These are phyloP conservation scores for Globia sparganii DNA, from an alignment of 2,888 invertebrate species.

Conservation along the genomic window DNA sequence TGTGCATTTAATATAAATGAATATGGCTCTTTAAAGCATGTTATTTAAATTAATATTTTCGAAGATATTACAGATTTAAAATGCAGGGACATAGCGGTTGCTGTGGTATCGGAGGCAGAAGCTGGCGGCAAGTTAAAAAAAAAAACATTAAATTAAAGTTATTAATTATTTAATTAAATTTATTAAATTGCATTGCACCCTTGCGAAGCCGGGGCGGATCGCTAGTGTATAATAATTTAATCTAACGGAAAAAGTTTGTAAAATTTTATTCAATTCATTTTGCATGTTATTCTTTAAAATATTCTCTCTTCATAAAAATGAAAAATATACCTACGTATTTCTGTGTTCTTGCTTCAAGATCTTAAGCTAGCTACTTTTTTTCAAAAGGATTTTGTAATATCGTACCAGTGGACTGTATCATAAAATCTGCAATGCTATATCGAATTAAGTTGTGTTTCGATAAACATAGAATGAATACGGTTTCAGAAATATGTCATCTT, in stretches of 20 bases:
- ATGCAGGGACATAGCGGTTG: no score
- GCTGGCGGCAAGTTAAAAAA: no score
- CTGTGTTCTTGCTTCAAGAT: background rate
- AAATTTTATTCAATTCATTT: background rate
- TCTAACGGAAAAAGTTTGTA: background rate
- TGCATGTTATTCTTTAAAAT: background rate
- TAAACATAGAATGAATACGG: background rate
- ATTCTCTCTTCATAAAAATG: background rate
- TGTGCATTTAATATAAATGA: no score
- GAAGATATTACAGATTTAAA: no score
- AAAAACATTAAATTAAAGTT: no score
- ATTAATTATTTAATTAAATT: no score
- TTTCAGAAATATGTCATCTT: background rate
- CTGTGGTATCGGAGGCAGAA: no score
- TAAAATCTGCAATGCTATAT: background rate
- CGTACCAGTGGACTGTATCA: background rate
- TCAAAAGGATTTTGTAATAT: background rate
- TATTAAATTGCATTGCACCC: no score
- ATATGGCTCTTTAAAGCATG: no score
- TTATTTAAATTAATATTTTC: no score
- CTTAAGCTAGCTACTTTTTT: background rate
- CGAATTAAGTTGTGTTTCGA: background rate
- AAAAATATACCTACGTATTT: background rate
- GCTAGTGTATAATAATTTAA: background rate
- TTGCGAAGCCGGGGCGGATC: no score